Conservation (phyloP, 64 coral and sea anemone species). For the Pocillopora damicornis region DNA sequence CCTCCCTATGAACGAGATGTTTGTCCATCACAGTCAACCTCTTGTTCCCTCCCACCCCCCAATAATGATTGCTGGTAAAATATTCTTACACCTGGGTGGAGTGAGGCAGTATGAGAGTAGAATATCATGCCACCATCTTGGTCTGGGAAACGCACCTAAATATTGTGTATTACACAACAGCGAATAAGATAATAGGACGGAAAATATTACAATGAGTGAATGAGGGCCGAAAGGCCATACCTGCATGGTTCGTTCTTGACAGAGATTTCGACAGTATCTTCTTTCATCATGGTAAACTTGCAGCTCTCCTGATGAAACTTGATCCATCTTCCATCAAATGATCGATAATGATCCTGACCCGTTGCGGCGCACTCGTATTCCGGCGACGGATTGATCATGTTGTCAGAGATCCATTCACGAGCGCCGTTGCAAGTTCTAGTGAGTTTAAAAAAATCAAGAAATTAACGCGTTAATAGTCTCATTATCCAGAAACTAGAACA, state of each 20-base stretch:
- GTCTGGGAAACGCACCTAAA: no score
- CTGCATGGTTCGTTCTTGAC: slow-evolving; percentile 71
- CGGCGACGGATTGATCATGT: slow-evolving; percentile 31
- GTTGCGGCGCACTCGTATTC: slow-evolving; percentile 87
- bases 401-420: slow-evolving; percentile 61
- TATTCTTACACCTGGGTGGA: no score
- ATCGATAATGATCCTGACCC: slow-evolving; percentile 86
- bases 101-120: no score
- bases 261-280: slow-evolving; percentile 48
- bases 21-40: no score
- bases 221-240: background rate
- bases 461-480: background rate
- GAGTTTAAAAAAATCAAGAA: background rate
- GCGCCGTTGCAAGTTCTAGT: slow-evolving; percentile 71
- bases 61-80: no score
- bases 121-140: no score
- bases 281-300: slow-evolving; percentile 63
- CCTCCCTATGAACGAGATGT: no score
- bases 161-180: no score
- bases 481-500: no score
- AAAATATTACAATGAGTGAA: no score
- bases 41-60: no score
- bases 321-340: slow-evolving; percentile 70
- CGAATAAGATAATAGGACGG: no score
- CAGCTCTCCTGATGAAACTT: slow-evolving; percentile 67